Evolutionary conservation across 2,888 invertebrate genomes (phyloP).

Genomic region (Drosophila tanythrix): DNA sequence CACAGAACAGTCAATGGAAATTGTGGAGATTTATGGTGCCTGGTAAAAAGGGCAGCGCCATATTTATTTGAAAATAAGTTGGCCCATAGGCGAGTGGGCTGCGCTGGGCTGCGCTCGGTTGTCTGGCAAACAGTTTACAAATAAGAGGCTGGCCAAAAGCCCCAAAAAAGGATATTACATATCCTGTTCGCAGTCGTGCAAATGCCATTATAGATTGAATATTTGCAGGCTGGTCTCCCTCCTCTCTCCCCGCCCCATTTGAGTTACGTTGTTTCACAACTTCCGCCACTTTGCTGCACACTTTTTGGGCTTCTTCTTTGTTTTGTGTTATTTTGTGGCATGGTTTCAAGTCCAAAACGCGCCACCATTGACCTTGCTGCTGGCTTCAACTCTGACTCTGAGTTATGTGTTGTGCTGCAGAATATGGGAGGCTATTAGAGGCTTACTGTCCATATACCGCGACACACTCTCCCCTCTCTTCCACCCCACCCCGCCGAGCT

Average conservation of each 20-base stretch:
- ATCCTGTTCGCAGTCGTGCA: constrained; percentile 79
- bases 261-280: constrained; percentile 68
- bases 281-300: constrained; percentile 50
- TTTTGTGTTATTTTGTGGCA: constrained; percentile 21
- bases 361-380: constrained; percentile 49
- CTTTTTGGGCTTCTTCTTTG: constrained; percentile 16
- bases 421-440: constrained; percentile 67
- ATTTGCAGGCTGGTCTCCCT: constrained; percentile 57
- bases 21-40: constrained; percentile 74
- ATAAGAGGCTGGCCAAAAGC: constrained; percentile 36
- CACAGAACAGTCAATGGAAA: constrained; percentile 63
- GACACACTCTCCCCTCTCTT: not conserved
- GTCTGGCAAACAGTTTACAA: constrained; percentile 43
- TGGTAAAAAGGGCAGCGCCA: constrained; percentile 56
- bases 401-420: constrained; percentile 58
- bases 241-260: constrained; percentile 32
- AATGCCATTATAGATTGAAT: constrained; percentile 79
- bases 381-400: constrained; percentile 37
- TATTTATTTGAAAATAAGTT: constrained; percentile 74
- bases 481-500: not conserved
- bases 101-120: constrained; percentile 28
- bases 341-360: constrained; percentile 46
- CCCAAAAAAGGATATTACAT: constrained; percentile 78
- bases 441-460: constrained; percentile 31
- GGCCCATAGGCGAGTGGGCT: constrained; percentile 50